Conservation (phyloP, 2,797 vertebrate species). For the Dicrostonyx torquatus region DNA sequence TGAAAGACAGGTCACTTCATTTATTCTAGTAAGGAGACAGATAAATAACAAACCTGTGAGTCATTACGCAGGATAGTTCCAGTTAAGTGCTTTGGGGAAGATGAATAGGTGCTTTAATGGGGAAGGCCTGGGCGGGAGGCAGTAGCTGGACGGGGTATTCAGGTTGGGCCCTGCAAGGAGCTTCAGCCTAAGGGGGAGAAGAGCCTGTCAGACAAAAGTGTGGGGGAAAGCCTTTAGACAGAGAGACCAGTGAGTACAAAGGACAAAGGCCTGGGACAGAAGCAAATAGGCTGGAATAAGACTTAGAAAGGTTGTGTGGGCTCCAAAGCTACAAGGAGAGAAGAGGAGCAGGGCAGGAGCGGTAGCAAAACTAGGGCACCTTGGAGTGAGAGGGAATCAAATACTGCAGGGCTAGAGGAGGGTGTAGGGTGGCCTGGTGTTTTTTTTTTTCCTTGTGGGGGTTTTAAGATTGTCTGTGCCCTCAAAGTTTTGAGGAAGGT, state of each 20-base stretch:
- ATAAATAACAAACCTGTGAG: not conserved
- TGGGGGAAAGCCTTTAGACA: not conserved
- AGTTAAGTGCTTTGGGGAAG: not conserved
- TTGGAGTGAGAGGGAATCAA: not conserved
- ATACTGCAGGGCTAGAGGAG: not conserved
- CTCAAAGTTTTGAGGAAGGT: not conserved
- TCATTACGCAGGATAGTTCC: not conserved
- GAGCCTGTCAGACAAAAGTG: not conserved
- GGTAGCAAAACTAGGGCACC: not conserved
- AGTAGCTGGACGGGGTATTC: not conserved
- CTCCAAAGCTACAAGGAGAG: not conserved
- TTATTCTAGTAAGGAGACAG: not conserved
- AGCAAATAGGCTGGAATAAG: not conserved
- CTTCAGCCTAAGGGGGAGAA: not conserved
- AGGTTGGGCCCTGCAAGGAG: not conserved
- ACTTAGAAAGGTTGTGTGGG: not conserved
- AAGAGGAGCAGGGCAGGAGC: not conserved
- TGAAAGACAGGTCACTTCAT: not conserved
- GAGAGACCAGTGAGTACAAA: not conserved
- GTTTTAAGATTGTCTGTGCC: not conserved
- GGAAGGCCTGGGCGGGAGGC: not conserved
- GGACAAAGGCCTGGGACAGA: not conserved
- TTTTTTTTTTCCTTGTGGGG: too few species aligned
- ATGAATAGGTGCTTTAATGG: not conserved
- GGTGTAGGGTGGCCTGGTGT: not conserved